phyloP scores from a whole-genome alignment of 2,888 invertebrate species.

The Diarsia rubi region DNA sequence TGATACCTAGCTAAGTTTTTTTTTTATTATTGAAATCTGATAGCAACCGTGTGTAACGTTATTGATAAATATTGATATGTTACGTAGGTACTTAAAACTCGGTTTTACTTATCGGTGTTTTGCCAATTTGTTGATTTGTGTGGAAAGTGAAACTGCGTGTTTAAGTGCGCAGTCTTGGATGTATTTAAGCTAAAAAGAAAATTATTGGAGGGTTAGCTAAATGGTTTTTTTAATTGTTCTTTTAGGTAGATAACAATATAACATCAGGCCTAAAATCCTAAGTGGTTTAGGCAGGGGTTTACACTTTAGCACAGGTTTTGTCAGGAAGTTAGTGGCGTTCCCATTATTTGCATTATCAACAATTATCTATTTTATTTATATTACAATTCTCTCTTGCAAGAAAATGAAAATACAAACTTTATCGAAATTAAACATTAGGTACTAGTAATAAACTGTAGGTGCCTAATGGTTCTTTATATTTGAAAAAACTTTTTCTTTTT shows the following conservation, averaged over 20 bases:
- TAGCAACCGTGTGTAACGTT: conserved; percentile 10
- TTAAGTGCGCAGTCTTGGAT: neutral
- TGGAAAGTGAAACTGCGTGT: conserved; percentile 17
- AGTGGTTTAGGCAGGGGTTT: no score
- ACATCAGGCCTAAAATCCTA: no score
- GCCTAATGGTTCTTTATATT: neutral
- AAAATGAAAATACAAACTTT: neutral
- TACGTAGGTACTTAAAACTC: conserved; percentile 4
- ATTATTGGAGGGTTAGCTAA: neutral
- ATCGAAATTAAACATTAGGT: neutral
- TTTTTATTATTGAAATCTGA: conserved; percentile 54
- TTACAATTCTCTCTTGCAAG: neutral
- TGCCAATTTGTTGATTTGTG: conserved; percentile 5
- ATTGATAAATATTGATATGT: conserved; percentile 15
- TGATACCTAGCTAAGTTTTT: conserved; percentile 23
- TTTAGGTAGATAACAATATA: neutral
- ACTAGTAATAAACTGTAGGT: neutral
- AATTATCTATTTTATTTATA: neutral
- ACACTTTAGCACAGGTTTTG: neutral
- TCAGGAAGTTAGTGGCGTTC: neutral
- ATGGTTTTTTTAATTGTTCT: neutral
- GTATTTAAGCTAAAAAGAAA: neutral
- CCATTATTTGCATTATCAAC: neutral
- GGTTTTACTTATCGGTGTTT: conserved; percentile 9
- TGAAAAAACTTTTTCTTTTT: neutral